Evolutionary conservation across 2,888 invertebrate species (phyloP), one percentile per base, ranked within the genome.

Genomic region (Aphodius sticticus): DNA sequence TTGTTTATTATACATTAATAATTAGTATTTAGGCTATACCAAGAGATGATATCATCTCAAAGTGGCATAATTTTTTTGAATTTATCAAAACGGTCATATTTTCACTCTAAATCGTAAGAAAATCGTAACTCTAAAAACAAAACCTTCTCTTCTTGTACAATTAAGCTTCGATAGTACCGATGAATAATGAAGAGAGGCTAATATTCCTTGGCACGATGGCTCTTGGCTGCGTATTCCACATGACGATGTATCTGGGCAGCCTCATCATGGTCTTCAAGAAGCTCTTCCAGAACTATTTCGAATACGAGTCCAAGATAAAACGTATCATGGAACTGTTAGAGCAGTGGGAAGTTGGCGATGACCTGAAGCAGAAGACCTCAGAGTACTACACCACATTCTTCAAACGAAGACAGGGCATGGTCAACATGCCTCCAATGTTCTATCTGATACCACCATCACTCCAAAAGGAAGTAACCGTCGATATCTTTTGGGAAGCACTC

Each of bases 391-490:
- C 91, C 86, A 90, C 90, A 83, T 86, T 91, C 6, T 91, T 91
- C 91, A 89, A 90, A 80, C 90, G 91, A 85, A 90, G 91, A 84
- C 90, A 89, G 0, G 91, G 91, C 16, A 90, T 91, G 36, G 89
- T 89, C 76, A 70, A 70, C 7, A 89, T 90, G 82, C 91, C 91
- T 7, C 88, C 89, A 81, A 83, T 90, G 69, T 87, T 91, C 79
- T 84, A 86, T 69, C 82, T 91, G 9, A 85, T 91, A 14, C 91
- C 91, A 0, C 88, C 88, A 82, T 90, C 91, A 38, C 85, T 91
- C 78, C 89, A 90, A 87, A 91, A 91, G 90, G 91, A 91, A 86
- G 90, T 91, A 74, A 88, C 88, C 83, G 90, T 90, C 81, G 91
- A 91, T 83, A 85, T 91, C 69, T 90, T 90, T 83, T 91, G 91